Conservation (phyloP, 2,113 vertebrate species). For the Chloropsis hardwickii region DNA sequence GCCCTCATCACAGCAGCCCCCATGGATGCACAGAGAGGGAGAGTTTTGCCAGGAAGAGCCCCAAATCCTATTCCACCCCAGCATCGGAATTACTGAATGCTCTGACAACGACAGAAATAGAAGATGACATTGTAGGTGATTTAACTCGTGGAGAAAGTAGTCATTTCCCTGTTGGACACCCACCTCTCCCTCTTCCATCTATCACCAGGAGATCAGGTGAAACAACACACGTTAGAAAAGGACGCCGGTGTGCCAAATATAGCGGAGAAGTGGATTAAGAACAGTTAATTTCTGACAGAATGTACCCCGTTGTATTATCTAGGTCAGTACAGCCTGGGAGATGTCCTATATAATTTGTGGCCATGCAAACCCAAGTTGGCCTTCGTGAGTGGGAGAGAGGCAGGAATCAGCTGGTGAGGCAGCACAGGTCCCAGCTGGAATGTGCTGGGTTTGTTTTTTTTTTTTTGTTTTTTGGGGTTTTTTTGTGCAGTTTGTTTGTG, state of each 20-base stretch:
- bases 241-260: neutral
- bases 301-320: conserved; percentile 24
- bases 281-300: conserved; percentile 47
- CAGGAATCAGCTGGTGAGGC: neutral
- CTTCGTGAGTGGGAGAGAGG: neutral
- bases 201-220: neutral
- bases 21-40: neutral
- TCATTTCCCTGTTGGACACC: neutral
- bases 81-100: accelerated
- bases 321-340: conserved; percentile 54
- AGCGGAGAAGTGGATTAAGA: conserved; percentile 30
- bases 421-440: neutral
- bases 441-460: neutral
- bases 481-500: neutral
- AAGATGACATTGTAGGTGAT: neutral
- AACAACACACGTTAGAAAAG: neutral
- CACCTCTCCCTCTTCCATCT: neutral
- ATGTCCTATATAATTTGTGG: conserved; percentile 34
- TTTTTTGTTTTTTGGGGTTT: no score
- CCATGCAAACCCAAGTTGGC: neutral
- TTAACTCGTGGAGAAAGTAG: neutral
- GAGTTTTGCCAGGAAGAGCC: neutral
- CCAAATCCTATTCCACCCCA: neutral
- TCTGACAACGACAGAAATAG: neutral
- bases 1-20: neutral